phyloP scores from a whole-genome alignment of 2,888 invertebrate genomes.

The Euplexia lucipara region DNA sequence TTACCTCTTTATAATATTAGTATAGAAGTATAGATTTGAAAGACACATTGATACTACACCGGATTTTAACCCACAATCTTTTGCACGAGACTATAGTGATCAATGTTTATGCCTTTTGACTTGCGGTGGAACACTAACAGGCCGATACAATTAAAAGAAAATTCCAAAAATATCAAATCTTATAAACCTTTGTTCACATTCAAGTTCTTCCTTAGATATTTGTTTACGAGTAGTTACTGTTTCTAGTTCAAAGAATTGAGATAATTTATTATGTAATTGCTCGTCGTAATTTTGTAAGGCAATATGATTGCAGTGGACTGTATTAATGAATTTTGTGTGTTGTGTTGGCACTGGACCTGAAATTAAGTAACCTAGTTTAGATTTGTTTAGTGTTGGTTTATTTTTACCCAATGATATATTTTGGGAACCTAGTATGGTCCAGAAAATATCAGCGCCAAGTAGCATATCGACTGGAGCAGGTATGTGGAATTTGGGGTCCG shows the following conservation, averaged over 20 bases:
- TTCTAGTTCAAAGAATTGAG: conserved; percentile 1
- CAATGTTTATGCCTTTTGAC: too few relatives aligned
- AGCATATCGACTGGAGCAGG: too few relatives aligned
- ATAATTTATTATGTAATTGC: conserved; percentile 7
- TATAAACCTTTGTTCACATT: conserved; percentile 10
- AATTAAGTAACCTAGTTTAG: conserved; percentile 10
- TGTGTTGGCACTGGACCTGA: conserved; percentile 13
- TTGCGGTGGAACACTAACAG: too few relatives aligned
- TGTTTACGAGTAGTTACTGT: conserved; percentile 3
- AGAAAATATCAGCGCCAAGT: too few relatives aligned
- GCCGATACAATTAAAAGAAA: too few relatives aligned
- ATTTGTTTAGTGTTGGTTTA: conserved; percentile 12
- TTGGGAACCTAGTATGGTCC: neutral
- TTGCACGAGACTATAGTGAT: too few relatives aligned
- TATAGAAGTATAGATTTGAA: too few relatives aligned
- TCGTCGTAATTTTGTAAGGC: neutral
- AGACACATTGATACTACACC: too few relatives aligned
- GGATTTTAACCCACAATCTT: too few relatives aligned
- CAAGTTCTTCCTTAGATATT: conserved; percentile 7
- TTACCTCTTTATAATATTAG: too few relatives aligned
- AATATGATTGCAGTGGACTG: conserved; percentile 9
- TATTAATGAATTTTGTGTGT: conserved; percentile 5
- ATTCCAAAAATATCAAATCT: too few relatives aligned
- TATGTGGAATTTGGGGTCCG: too few relatives aligned
- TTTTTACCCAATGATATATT: conserved; percentile 12